Percentiles rank a stretch among this genome's conserved stretches.
These are phyloP conservation scores for Lottia gigantea DNA, from an alignment of 2,888 invertebrate species.

Conservation along the genomic window DNA sequence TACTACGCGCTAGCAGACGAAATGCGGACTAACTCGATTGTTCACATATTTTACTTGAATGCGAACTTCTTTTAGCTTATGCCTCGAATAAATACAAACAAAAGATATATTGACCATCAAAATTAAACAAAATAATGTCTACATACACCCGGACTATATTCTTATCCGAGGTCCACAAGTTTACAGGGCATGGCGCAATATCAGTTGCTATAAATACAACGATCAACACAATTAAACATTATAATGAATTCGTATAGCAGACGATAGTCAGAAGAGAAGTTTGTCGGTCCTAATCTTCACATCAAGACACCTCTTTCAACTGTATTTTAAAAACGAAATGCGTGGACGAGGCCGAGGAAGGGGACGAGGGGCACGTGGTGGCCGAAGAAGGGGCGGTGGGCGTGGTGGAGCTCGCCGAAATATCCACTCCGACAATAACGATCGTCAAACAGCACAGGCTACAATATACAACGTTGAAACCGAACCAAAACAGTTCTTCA, in stretches of 20 bases:
- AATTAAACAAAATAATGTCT: too few species aligned
- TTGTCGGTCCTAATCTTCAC: background rate
- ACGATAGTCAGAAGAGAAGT: background rate
- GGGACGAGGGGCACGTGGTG: slow-evolving; percentile 33
- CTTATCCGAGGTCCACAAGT: background rate
- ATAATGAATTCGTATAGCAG: background rate
- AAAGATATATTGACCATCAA: too few species aligned
- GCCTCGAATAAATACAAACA: too few species aligned
- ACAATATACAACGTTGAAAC: slow-evolving; percentile 41
- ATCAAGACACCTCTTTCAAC: background rate
- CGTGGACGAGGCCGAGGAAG: slow-evolving; percentile 37
- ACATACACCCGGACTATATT: too few species aligned
- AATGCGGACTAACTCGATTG: too few species aligned
- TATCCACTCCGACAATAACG: slow-evolving; percentile 3
- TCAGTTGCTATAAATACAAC: slow-evolving; percentile 1
- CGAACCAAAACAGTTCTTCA: slow-evolving; percentile 54
- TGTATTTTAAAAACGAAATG: background rate
- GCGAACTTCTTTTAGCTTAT: too few species aligned
- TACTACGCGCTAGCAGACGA: too few species aligned
- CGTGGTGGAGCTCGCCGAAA: slow-evolving; percentile 18
- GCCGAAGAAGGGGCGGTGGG: slow-evolving; percentile 24
- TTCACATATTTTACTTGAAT: too few species aligned
- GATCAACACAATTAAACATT: background rate
- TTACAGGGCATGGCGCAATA: background rate
- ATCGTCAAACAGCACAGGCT: slow-evolving; percentile 21